Base-by-base conservation (phyloP, 2,888 invertebrate genomes). In the Papilio demoleus region DNA sequence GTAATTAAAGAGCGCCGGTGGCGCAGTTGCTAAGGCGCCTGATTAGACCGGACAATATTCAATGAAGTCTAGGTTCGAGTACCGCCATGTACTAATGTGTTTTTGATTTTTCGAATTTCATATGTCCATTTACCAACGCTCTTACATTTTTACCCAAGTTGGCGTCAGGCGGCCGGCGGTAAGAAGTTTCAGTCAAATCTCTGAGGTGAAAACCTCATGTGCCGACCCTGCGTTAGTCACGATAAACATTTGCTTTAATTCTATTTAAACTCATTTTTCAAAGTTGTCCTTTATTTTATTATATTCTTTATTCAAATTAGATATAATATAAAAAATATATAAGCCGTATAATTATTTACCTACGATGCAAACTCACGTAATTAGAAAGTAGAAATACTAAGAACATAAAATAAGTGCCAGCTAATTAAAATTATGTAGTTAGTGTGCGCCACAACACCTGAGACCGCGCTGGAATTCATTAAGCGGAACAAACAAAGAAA, bases 351-450 rank as follows among this genome's bases (percentile, higher is more conserved):
- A 11, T 53, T 56, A 1, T 9, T 59, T 36, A 36, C 5, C 19
- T 36, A 38, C 36, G 36, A 36, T 22, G 36, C 60, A 22, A 38
- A 6, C 38, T 14, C 1, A 60, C 60, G 22, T 60, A 60, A 60
- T 60, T 60, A 60, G 60, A 40, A 40, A 60, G 60, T 40, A 60
- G 60, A 24, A 19, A 40, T n/a, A 59, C 36, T 4, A 19, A 40
- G 60, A 40, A 40, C 60, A n/a, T 60, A n/a, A 60, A 60, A 60
- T 22, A 60, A 60, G 22, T 60, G 40, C 40, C n/a, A 60, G 60
- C 38, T 60, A 60, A 60, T 60, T 60, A 60, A 60, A 60, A 60
- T 60, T 24, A 60, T 38, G 60, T 60, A 40, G 22, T 60, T 60
- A 40, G 24, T 40, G n/a, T 8, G 12, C 60, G 22, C 60, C 40